Conservation (phyloP, 2,888 invertebrate species). For the Diarsia rubi region DNA sequence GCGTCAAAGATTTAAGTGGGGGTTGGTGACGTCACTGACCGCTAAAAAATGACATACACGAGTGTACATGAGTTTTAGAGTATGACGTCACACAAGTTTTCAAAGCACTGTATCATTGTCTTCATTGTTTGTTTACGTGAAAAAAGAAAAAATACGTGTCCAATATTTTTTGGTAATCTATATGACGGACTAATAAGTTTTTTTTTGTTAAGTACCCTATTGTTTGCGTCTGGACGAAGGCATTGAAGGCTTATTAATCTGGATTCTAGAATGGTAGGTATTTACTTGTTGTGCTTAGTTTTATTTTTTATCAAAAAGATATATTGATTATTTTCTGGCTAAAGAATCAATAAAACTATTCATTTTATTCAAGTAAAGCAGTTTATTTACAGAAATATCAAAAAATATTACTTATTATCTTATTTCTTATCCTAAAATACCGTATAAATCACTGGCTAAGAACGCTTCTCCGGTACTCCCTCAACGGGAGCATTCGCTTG, state of each 20-base stretch:
- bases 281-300: no score
- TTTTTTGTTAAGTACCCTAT: no score
- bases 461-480: neutral
- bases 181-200: no score
- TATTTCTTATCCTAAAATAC: conserved; percentile 36
- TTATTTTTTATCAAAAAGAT: neutral
- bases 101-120: no score
- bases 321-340: neutral
- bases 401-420: conserved; percentile 13
- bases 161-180: no score
- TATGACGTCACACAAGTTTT: no score
- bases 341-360: conserved; percentile 17
- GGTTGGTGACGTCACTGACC: no score
- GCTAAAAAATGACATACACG: no score
- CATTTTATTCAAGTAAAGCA: conserved; percentile 17
- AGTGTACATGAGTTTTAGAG: no score
- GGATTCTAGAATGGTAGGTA: neutral
- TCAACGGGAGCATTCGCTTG: neutral
- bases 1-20: no score
- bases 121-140: no score
- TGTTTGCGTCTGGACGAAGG: neutral
- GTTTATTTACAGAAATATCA: conserved; percentile 58
- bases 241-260: neutral
- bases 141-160: no score
- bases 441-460: conserved; percentile 31